phyloP scores from a whole-genome alignment of 2,797 vertebrate species.

The Hemibagrus guttatus region DNA sequence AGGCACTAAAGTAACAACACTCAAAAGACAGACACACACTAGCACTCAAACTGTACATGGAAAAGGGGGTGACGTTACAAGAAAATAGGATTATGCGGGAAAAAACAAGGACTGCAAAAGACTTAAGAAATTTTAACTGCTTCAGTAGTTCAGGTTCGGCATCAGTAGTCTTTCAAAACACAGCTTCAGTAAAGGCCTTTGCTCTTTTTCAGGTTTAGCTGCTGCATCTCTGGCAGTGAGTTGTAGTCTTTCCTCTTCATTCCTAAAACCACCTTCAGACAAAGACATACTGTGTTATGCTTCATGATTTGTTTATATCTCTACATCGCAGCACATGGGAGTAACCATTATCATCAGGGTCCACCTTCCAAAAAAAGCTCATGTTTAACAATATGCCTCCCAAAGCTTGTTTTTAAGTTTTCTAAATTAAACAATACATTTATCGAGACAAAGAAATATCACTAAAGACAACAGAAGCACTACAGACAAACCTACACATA shows the following conservation, averaged over 20 bases:
- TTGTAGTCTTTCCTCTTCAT: constrained; percentile 73
- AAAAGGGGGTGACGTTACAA: constrained; percentile 47
- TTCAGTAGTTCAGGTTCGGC: constrained; percentile 48
- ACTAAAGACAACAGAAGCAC: neutral
- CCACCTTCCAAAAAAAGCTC: neutral
- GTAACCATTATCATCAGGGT: neutral
- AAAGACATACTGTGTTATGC: constrained; percentile 33
- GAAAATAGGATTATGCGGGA: constrained; percentile 41
- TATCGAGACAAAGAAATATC: neutral
- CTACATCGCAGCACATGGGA: neutral
- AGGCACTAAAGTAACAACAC: constrained; percentile 47
- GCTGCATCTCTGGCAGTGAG: constrained; percentile 70
- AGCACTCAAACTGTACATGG: constrained; percentile 58
- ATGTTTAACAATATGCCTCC: neutral
- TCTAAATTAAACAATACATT: neutral
- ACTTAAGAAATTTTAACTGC: constrained; percentile 51
- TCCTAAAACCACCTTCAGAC: constrained; percentile 75
- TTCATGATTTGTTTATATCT: constrained; percentile 1
- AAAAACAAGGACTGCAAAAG: constrained; percentile 55
- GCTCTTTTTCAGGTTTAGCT: constrained; percentile 76
- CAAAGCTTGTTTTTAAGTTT: neutral
- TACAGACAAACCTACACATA: neutral
- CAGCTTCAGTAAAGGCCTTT: constrained; percentile 72
- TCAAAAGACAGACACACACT: constrained; percentile 21
- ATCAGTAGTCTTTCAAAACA: constrained; percentile 35